Evolutionary conservation across 2,888 invertebrate genomes (phyloP), one percentile per base, ranked within the genome.

Genomic region (Oxyscelio sp.): DNA sequence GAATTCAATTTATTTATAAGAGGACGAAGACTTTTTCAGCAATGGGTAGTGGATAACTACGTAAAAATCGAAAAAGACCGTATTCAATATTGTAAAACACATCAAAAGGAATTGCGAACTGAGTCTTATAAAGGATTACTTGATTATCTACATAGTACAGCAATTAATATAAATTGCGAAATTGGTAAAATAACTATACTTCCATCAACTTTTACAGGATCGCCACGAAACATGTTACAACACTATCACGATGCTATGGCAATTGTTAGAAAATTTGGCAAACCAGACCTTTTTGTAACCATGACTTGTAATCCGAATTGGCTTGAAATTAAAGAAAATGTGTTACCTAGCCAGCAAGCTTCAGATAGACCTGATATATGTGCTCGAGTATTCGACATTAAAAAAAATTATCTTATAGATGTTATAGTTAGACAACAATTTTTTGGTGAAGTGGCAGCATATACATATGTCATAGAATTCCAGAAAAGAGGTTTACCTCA

Each of bases 141-240:
- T 75, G 17, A 11, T 84, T 8, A 63, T 73, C 38, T 34, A 11
- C 34, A 34, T 11, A 34, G 2, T 11, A 9, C 34, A 34, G 34
- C 34, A 34, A 34, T 2, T 5, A 5, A 34, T 11, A 5, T 2
- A 2, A 34, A 34, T 34, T 34, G 9, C 34, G 9, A 2, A 66
- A 83, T 85, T 50, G 87, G 80, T 21, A 31, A 73, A 73, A 75
- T n/a, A n/a, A n/a, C n/a, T n/a, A n/a, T n/a, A n/a, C n/a, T n/a
- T n/a, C n/a, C n/a, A n/a, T n/a, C n/a, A n/a, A n/a, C n/a, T n/a
- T n/a, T n/a, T n/a, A n/a, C n/a, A n/a, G n/a, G n/a, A n/a, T n/a
- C n/a, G n/a, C n/a, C n/a, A n/a, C n/a, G n/a, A n/a, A n/a, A n/a
- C n/a, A n/a, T n/a, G n/a, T n/a, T n/a, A n/a, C n/a, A n/a, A n/a